Base-by-base conservation (phyloP, 2,888 invertebrate genomes). In the Agrochola lychnidis region DNA sequence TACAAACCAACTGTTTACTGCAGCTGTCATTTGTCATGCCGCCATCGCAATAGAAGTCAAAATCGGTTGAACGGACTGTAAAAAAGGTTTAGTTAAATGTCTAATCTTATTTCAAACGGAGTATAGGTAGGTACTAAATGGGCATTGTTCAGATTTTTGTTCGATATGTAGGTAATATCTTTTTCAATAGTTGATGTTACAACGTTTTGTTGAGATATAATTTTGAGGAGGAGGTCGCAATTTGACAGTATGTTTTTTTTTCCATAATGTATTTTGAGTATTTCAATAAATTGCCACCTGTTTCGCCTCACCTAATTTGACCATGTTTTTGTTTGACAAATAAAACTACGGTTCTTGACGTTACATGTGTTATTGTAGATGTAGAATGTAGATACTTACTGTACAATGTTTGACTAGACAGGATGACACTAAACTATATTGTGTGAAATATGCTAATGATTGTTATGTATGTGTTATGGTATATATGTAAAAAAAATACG, bases 241-340 rank as follows among this genome's bases (percentile, higher is more conserved):
- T 36, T 4, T 4, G 36, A 36, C 36, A 1, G 30, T 36, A 36
- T 36, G 36, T 36, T 36, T 36, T 36, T 36, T 73, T 62, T 68
- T 63, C 36, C 3, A 36, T 25, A 68, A n/a, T n/a, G n/a, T 53
- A 63, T 57, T 57, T 45, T 30, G 22, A 51, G 12, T 63, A 19
- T 40, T 36, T 71, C 25, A 40, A 25, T 56, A 59, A 42, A 53
- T 56, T 10, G 0, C 30, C 51, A 75, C 63, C 68, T 70, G 76
- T 48, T 70, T 42, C 19, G 25, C 19, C 42, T 76, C 61, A 81
- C 22, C n/a, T 66, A 61, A 66, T 80, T 61, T 69, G 53, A 70
- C 81, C 66, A 81, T 42, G 71, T 76, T 71, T 75, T 59, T 83
- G 16, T 83, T 79, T 83, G 69, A 22, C 45, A 63, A 84, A 82